Base-by-base conservation (phyloP, 2,113 vertebrate species). In the Ascaphus truei region DNA sequence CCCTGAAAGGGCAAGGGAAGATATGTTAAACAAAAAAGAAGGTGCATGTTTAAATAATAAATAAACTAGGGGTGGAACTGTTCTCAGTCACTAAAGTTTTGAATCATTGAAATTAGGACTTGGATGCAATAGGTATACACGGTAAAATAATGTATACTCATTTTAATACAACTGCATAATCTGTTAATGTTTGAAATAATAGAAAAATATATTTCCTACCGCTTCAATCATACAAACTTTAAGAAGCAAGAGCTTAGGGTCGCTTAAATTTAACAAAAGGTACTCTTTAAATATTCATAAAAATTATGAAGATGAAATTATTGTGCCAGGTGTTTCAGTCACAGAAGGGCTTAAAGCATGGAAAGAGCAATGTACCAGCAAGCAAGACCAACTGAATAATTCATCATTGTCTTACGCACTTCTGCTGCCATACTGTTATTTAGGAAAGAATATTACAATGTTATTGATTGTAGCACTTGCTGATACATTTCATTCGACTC, bases 401-500 rank as follows among this genome's bases (percentile, higher is more conserved):
- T 88, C 81, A 88, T 85, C 64, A 73, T 62, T 69, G 64, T 77
- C 83, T 82, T 73, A 72, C 48, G 58, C 74, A 80, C 71, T 81
- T 83, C 75, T 30, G 65, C 72, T 80, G 76, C 79, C 66, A 27
- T 75, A 75, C 68, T 79, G 69, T 84, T 90, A 85, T 85, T 88
- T 92, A 85, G 77, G 78, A 82, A 83, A 80, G 77, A 78, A 84
- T 84, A 85, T 89, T 86, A 82, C 82, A 81, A 79, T 77, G 64
- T 86, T 89, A 90, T 89, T 89, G 87, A 89, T 89, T 89, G 78
- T 73, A 86, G 29, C 76, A 75, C 80, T 88, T 81, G 78, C 34
- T 77, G 82, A 88, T 85, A 82, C 52, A 25, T 89, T 91, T 89
- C 80, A 88, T 89, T 88, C 87, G 77, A n/a, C 82, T 84, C 57